Evolutionary conservation across 30 jellyfish, hydroid and myxozoan genomes (phyloP), one percentile per base, ranked within the genome.

Genomic region (Mastigias papua): DNA sequence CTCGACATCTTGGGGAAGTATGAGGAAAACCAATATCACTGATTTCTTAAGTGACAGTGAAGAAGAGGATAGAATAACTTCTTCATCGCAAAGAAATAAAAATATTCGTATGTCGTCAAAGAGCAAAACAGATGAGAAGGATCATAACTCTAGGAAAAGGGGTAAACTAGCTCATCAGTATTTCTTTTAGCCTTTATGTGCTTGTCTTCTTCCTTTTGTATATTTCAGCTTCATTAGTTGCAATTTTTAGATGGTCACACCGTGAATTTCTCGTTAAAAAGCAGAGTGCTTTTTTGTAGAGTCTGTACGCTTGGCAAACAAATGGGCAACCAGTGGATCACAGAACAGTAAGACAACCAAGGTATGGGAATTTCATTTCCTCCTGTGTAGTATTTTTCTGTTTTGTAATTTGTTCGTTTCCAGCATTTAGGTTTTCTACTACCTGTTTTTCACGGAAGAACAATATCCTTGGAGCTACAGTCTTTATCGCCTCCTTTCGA

Each of bases 251-350:
- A n/a, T n/a, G n/a, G n/a, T n/a, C n/a, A n/a, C n/a, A n/a, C n/a
- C n/a, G n/a, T n/a, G n/a, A n/a, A n/a, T n/a, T n/a, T n/a, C n/a
- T n/a, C n/a, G n/a, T n/a, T n/a, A n/a, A n/a, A 37, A 37, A 3
- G 11, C 11, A 37, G 54, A 3, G 11, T 37, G 11, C 54, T 37
- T 20, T 31, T 27, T 50, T 42, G 20, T 20, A 85, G 94, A 85
- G 20, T 85, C 94, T 25, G 11, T 77, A 29, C 78, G 72, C 30
- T 46, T 91, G 20, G 92, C 94, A 27, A 84, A 82, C 73, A 83
- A 82, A 84, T 91, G 97, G 97, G 97, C 97, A 11, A 3, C 84
- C 69, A 91, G 97, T 57, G 97, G 97, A 16, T 48, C 86, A 34
- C 87, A 85, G 34, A 85, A 34, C 71, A 85, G 21, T n/a, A 66